Evolutionary conservation across 2,113 vertebrate species (phyloP).

Genomic region (Entomyzon cyanotis): DNA sequence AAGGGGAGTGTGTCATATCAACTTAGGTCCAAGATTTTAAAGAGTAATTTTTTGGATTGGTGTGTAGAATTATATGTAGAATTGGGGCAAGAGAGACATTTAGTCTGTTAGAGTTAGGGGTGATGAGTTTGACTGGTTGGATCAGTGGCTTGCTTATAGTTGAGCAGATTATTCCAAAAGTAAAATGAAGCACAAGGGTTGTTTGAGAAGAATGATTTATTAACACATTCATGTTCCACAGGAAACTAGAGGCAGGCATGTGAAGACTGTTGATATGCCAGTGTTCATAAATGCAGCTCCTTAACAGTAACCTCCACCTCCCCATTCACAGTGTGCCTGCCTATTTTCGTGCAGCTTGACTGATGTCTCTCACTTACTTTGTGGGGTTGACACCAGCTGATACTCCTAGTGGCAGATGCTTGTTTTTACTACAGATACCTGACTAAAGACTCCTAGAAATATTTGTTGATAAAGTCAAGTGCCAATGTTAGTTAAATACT

Average conservation of each 20-base stretch:
- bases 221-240: not conserved
- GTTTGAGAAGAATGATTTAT: not conserved
- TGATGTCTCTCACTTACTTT: not conserved
- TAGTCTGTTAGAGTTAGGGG: not conserved
- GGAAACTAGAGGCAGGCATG: not conserved
- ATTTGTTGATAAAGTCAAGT: not conserved
- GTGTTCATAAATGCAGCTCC: not conserved
- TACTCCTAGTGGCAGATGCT: not conserved
- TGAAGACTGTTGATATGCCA: not conserved
- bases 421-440: not conserved
- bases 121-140: not conserved
- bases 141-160: not conserved
- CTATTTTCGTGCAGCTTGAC: constrained; percentile 13
- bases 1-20: not conserved
- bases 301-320: not conserved
- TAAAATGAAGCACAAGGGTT: not conserved
- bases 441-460: not conserved
- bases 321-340: not conserved
- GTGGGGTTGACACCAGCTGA: not conserved
- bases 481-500: constrained; percentile 18
- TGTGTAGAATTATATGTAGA: not conserved
- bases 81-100: not conserved
- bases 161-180: not conserved
- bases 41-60: not conserved
- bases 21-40: not conserved